These are phyloP conservation scores for Eubasilissa regina DNA, from an alignment of 1,140 invertebrate genomes.

Conservation along the genomic window DNA sequence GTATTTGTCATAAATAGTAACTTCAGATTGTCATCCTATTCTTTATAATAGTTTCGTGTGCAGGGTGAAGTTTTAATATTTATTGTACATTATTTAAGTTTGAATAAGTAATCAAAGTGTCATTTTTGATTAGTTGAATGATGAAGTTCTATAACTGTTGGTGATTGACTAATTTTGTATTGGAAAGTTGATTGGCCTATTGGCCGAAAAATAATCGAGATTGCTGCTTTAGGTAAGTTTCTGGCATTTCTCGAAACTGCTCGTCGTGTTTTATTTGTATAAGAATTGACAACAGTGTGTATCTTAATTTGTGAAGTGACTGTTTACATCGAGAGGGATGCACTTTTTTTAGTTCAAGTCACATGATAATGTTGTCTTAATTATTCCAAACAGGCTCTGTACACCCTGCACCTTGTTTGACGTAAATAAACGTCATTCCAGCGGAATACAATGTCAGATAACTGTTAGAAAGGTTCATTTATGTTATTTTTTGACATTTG, in stretches of 20 bases:
- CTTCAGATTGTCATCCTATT: conserved; percentile 43
- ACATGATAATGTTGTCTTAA: conserved; percentile 36
- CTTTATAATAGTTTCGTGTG: conserved; percentile 44
- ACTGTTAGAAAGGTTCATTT: conserved; percentile 38
- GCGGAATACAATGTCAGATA: conserved; percentile 7
- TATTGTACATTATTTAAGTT: conserved; percentile 31
- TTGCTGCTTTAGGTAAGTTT: conserved; percentile 47
- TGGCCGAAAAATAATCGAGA: conserved; percentile 50
- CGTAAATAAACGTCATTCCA: conserved; percentile 44
- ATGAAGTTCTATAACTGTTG: conserved; percentile 34
- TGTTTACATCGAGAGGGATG: conserved; percentile 43
- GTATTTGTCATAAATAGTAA: conserved; percentile 54
- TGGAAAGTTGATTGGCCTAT: conserved; percentile 55
- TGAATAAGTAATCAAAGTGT: conserved; percentile 19
- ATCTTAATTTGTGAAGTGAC: conserved; percentile 8
- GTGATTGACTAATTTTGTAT: conserved; percentile 44
- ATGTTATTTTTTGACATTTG: conserved; percentile 34
- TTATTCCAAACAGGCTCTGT: conserved; percentile 21
- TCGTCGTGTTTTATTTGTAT: conserved; percentile 22
- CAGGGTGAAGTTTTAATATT: conserved; percentile 36
- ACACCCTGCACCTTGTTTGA: conserved; percentile 8
- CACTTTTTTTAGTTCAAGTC: conserved; percentile 32
- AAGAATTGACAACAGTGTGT: not conserved
- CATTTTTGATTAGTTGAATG: conserved; percentile 6
- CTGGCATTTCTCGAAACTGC: conserved; percentile 11